Evolutionary conservation across 2,888 invertebrate genomes (phyloP), one percentile per base, ranked within the genome.

Genomic region (Dolichomitus sp.): DNA sequence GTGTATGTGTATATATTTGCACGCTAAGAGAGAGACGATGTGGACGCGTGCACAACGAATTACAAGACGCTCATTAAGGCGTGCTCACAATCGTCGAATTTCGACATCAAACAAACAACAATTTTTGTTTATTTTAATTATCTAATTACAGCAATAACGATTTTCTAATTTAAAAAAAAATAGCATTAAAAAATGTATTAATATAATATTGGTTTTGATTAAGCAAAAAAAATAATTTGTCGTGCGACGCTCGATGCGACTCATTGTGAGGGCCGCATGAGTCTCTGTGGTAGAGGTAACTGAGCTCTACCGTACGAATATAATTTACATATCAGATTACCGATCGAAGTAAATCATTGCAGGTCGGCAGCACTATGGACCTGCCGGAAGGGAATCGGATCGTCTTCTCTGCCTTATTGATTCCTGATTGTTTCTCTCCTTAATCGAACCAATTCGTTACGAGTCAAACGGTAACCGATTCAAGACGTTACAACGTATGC

Each of bases 241-340:
- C 23, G 23, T 2, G 2, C 23, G 23, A 1, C 23, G 23, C 23
- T 23, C 23, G 23, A 23, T 23, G 23, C 23, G 23, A 23, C 23
- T 23, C 42, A 42, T 80, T 80, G 80, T 80, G 83, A 61, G 61
- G 30, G 76, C 59, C 61, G 66, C 77, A 50, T 68, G 30, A 81
- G 52, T 27, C 59, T 73, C 23, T 23, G 83, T 85, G 84, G 84
- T 84, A 66, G 83, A 86, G 81, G 85, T 87, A 89, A 89, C 87
- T 83, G 88, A 89, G 89, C 87, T 81, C 89, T 85, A 65, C 86
- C 86, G 81, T 85, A 84, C 83, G 88, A 87, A 88, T 85, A 86
- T 87, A 87, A 89, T 89, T 89, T 89, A 88, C 89, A 89, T 89
- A 89, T 88, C 89, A 84, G 87, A 89, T 89, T 88, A 88, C 87